Evolutionary conservation across 2,888 invertebrate species (phyloP), one percentile per base, ranked within the genome.

Genomic region (Nomada fucata): DNA sequence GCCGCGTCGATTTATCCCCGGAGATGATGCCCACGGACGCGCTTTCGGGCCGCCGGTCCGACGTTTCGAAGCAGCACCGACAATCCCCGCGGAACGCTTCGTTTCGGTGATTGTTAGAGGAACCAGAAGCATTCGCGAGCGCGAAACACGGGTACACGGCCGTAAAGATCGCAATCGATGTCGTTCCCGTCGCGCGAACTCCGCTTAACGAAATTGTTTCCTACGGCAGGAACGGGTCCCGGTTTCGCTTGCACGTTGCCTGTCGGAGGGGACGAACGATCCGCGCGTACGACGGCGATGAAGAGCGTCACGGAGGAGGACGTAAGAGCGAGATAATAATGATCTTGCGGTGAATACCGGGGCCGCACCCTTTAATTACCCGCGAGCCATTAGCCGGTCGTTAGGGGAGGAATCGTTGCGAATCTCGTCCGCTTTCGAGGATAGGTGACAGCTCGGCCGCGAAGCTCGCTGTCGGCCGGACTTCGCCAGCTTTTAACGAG

Each of bases 371-470:
- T 74, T 79, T 76, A 76, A 86, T 85, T 84, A 79, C 80, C 60
- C 78, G 61, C 69, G 63, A 59, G 55, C 75, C 76, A 86, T 87
- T 76, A 85, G 78, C 61, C 64, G 67, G 67, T 80, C 69, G 64
- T 85, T 73, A 55, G 53, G 65, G 70, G 68, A 36, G 36, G 15
- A 42, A 42, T 2, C 50, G 55, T 55, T 55, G 44, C 29, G 71
- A 63, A 64, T 57, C 63, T 42, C 76, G 20, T 36, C 18, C 11
- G 55, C 11, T n/a, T 15, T 20, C 50, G 60, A n/a, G 2, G 47
- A n/a, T 47, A 68, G 71, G 61, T 61, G 67, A 71, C 76, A 67
- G 59, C 59, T 18, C 44, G 63, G 63, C 29, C 23, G 44, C 10
- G 18, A 26, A 47, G 55, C n/a, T 11, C 55, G 55, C 20, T 55